phyloP scores from a whole-genome alignment of 2,113 vertebrate genomes.

The Phalacrocorax brasilianus region DNA sequence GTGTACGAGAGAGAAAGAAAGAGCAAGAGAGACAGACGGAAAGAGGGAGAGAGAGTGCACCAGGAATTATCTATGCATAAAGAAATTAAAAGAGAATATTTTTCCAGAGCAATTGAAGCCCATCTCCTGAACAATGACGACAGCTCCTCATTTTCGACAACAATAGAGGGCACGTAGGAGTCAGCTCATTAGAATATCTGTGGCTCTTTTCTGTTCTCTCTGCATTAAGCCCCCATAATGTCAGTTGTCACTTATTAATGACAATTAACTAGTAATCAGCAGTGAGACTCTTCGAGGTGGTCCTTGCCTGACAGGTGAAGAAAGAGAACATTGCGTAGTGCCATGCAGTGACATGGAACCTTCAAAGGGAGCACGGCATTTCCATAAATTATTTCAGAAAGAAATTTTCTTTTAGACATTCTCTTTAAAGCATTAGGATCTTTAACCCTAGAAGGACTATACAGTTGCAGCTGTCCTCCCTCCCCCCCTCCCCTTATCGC shows the following conservation, averaged over 20 bases:
- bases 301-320: slow-evolving; percentile 84
- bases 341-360: slow-evolving; percentile 81
- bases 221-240: slow-evolving; percentile 85
- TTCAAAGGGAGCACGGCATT: slow-evolving; percentile 81
- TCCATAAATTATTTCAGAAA: slow-evolving; percentile 84
- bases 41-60: slow-evolving; percentile 57
- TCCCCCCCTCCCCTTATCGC: not conserved
- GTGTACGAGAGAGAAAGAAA: not conserved
- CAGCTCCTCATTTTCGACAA: slow-evolving; percentile 86
- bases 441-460: slow-evolving; percentile 81
- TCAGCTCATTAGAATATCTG: slow-evolving; percentile 89
- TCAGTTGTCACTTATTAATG: slow-evolving; percentile 91
- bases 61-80: slow-evolving; percentile 82
- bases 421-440: slow-evolving; percentile 77
- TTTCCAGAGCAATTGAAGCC: slow-evolving; percentile 81
- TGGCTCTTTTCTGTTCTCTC: slow-evolving; percentile 84
- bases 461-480: slow-evolving; percentile 33
- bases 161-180: slow-evolving; percentile 86
- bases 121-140: slow-evolving; percentile 83
- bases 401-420: slow-evolving; percentile 82
- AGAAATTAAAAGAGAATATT: slow-evolving; percentile 81
- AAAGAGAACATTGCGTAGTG: slow-evolving; percentile 79
- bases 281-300: slow-evolving; percentile 84
- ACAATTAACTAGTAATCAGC: slow-evolving; percentile 89
- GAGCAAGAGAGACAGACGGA: slow-evolving; percentile 56